Percentiles rank a stretch among this genome's conserved stretches.
These are phyloP conservation scores for Muscicapa striata DNA, from an alignment of 2,797 vertebrate species.

Conservation along the genomic window DNA sequence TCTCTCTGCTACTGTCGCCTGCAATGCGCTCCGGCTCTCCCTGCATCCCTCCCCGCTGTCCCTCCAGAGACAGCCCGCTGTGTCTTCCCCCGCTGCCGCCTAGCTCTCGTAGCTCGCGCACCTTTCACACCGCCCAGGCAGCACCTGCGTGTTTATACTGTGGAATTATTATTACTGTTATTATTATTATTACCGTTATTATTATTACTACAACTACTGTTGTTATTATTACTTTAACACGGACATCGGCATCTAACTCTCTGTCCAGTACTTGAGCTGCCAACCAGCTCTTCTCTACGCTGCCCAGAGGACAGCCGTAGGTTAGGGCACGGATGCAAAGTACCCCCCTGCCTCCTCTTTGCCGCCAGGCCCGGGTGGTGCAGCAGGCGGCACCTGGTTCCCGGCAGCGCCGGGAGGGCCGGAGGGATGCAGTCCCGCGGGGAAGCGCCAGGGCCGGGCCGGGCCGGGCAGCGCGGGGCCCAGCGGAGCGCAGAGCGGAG, in stretches of 20 bases:
- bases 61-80: accelerated
- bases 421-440: accelerated
- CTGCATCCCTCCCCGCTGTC: background rate
- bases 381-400: background rate
- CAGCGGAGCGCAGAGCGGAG: background rate
- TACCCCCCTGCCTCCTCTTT: accelerated
- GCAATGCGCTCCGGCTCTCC: accelerated
- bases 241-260: background rate
- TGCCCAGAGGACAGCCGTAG: background rate
- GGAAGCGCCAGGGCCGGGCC: background rate
- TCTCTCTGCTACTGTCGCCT: accelerated
- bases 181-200: background rate
- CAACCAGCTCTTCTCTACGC: too few species aligned
- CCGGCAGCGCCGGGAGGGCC: too few species aligned
- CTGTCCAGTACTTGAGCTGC: too few species aligned
- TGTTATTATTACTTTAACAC: background rate
- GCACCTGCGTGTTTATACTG: background rate
- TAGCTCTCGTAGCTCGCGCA: background rate
- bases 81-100: background rate
- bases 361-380: background rate
- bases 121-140: background rate
- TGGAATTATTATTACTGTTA: background rate
- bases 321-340: too few species aligned
- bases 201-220: accelerated
- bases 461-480: background rate